Base-by-base conservation (phyloP, 2,888 invertebrate genomes). In the Eupelmus urozonus region DNA sequence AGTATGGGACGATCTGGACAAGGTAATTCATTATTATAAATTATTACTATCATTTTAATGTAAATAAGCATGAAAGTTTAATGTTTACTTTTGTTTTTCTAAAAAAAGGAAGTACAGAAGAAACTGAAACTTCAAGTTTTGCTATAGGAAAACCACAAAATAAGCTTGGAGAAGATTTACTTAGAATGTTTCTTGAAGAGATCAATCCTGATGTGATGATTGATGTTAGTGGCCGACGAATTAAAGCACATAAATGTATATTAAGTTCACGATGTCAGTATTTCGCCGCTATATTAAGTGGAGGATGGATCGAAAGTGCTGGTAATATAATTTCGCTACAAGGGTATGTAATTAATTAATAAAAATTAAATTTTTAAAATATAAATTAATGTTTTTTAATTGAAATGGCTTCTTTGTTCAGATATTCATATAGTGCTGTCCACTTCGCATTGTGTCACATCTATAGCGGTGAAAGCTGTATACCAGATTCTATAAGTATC, bases 391-490 rank as follows among this genome's bases (percentile, higher is more conserved):
- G 25, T 25, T 13, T 2, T 13, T 20, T 20, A 57, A 4, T 25
- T 29, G 1, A 29, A 2, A 34, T 45, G 9, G n/a, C n/a, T n/a
- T n/a, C 69, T 63, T 55, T 51, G 1, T 76, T 40, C 11, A 95
- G 95, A 73, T 96, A 95, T 89, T 94, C 96, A 0, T 96, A 94
- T 86, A 94, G 94, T 81, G 94, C 95, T 0, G 96, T 97, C 2
- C 96, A 97, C 90, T 98, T 98, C 91, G 95, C 97, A 0, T 90
- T 98, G 78, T 96, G 97, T 84, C 98, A 98, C 88, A 96, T 98
- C 82, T 98, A 98, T 87, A 97, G 98, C 78, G 98, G 98, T 1
- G 94, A 96, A 34, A 95, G 96, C 49, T 94, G 95, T 84, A 95
- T 98, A 73, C 97, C 97, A 0, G 96, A 96, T 84, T 94, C 95